These are phyloP conservation scores for Erebia epiphron DNA, from an alignment of 2,888 invertebrate species.

Conservation along the genomic window DNA sequence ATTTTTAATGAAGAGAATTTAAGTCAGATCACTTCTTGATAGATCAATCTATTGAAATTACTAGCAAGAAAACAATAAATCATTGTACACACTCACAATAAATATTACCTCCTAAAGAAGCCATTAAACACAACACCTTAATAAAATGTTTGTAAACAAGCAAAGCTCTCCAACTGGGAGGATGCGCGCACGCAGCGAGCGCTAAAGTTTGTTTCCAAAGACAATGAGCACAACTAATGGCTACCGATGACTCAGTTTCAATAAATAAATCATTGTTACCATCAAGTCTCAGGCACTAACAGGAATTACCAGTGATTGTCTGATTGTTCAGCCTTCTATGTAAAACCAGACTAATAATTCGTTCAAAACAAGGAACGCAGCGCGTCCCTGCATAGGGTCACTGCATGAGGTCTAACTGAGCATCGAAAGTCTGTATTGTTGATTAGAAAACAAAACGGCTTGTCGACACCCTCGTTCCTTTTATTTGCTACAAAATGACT, in stretches of 20 bases:
- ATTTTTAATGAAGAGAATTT: no score
- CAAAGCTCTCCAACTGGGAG: conserved; percentile 75
- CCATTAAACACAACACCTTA: conserved; percentile 77
- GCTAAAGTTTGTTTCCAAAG: conserved; percentile 53
- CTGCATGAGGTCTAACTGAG: conserved; percentile 70
- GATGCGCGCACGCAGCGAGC: conserved; percentile 51
- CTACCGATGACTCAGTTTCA: conserved; percentile 75
- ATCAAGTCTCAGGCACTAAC: conserved; percentile 61
- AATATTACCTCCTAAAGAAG: conserved; percentile 73
- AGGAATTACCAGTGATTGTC: conserved; percentile 77
- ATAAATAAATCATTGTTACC: conserved; percentile 76
- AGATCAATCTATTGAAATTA: not conserved
- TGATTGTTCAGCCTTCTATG: conserved; percentile 70
- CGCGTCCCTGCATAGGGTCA: conserved; percentile 66
- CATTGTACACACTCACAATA: conserved; percentile 66
- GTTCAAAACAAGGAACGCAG: conserved; percentile 72
- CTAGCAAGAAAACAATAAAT: conserved; percentile 46
- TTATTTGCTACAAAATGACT: conserved; percentile 69
- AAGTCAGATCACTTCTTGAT: not conserved
- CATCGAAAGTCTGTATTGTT: conserved; percentile 68
- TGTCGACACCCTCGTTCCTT: conserved; percentile 79
- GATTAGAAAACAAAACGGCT: conserved; percentile 74
- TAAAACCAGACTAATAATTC: conserved; percentile 82
- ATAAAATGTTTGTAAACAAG: conserved; percentile 82
- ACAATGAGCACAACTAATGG: conserved; percentile 70